A percentile compares a stretch with the other conserved stretches of the same genome.
phyloP scores from a whole-genome alignment of 2,888 invertebrate species.

The Ctenicera cuprea region DNA sequence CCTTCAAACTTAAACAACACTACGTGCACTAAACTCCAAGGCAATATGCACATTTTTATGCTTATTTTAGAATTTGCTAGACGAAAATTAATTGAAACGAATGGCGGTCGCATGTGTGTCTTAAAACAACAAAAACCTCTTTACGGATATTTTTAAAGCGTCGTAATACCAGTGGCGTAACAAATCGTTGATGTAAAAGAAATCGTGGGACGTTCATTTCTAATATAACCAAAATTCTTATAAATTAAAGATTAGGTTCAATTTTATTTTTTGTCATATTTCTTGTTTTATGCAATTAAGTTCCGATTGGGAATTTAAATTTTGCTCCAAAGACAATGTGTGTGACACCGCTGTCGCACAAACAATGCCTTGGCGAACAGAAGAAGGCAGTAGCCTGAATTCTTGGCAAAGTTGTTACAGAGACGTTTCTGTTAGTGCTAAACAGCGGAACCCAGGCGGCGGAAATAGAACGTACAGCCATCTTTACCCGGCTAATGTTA shows the following conservation, averaged over 20 bases:
- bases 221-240: no score
- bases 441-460: constrained; percentile 52
- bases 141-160: constrained; percentile 24
- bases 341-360: not conserved
- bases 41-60: constrained; percentile 25
- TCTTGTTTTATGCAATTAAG: not conserved
- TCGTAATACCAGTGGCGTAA: constrained; percentile 2
- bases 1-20: not conserved
- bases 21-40: not conserved
- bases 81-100: constrained; percentile 38
- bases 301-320: not conserved
- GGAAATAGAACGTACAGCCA: constrained; percentile 53
- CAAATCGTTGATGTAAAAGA: not conserved
- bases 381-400: constrained; percentile 24
- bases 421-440: constrained; percentile 41
- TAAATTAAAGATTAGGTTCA: no score
- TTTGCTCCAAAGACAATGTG: no score
- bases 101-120: constrained; percentile 20
- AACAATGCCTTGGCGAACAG: constrained; percentile 30
- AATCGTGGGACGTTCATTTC: not conserved
- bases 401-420: constrained; percentile 52
- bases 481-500: constrained; percentile 47
- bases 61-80: constrained; percentile 35
- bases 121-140: constrained; percentile 19
- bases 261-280: no score